phyloP scores from a whole-genome alignment of 2,888 invertebrate genomes.

The Stenodema calcarata region DNA sequence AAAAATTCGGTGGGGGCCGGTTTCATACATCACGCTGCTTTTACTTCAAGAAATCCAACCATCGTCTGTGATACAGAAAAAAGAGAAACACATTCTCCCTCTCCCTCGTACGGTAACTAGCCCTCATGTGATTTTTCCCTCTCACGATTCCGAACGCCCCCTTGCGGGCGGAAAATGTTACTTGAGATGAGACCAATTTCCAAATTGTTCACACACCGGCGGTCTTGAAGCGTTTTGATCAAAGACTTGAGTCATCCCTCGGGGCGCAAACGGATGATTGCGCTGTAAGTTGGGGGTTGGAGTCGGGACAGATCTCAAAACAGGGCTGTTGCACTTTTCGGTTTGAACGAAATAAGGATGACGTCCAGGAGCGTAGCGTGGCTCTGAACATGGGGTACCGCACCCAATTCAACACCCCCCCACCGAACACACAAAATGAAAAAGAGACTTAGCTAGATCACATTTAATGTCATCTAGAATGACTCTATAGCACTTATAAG shows the following conservation, averaged over 20 bases:
- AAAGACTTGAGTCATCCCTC: constrained; percentile 38
- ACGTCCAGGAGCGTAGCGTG: no score
- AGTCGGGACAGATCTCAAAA: neutral
- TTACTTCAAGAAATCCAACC: neutral
- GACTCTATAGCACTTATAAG: no score
- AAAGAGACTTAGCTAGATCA: no score
- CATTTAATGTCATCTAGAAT: no score
- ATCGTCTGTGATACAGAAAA: no score
- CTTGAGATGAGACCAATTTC: constrained; percentile 36
- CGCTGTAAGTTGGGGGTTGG: neutral
- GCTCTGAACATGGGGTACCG: no score
- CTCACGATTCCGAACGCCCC: neutral
- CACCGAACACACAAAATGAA: no score
- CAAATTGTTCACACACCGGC: constrained; percentile 36
- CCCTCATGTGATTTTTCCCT: constrained; percentile 15
- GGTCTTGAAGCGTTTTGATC: constrained; percentile 24
- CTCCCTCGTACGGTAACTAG: neutral
- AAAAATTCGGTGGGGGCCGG: neutral
- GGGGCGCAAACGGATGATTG: constrained; percentile 22
- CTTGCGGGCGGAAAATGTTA: neutral
- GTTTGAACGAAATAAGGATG: no score
- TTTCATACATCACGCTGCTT: neutral
- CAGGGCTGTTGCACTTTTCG: no score
- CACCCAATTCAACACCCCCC: no score
- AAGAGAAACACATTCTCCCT: neutral